Percentiles rank a stretch among this genome's conserved stretches.
Evolutionary conservation across 2,113 vertebrate genomes (phyloP).

Genomic region (Cygnus atratus): DNA sequence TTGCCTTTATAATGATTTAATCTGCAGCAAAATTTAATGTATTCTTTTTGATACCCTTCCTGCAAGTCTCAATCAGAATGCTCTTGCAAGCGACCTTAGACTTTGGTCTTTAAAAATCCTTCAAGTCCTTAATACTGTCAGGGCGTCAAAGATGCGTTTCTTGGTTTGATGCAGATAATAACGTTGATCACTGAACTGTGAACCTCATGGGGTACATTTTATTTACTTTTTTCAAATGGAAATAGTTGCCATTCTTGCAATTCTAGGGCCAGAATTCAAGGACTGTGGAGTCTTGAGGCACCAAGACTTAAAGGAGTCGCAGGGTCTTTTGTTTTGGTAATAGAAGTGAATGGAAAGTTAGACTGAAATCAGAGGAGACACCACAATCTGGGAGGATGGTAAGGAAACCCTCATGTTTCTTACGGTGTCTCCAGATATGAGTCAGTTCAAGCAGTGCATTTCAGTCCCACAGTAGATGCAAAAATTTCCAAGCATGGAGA

Average conservation of each 20-base stretch:
- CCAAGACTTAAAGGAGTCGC: background rate
- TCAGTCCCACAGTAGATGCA: background rate
- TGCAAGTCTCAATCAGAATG: background rate
- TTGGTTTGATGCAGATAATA: background rate
- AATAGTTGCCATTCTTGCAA: background rate
- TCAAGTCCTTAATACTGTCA: background rate
- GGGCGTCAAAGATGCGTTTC: background rate
- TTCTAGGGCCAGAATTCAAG: background rate
- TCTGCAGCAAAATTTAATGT: conserved; percentile 33
- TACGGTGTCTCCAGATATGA: background rate
- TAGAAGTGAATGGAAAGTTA: background rate
- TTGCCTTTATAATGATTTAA: conserved; percentile 42
- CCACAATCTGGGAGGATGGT: background rate
- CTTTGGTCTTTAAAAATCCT: conserved; percentile 5
- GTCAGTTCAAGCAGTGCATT: background rate
- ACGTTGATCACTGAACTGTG: background rate
- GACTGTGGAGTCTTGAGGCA: background rate
- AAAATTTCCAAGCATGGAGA: background rate
- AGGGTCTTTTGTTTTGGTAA: background rate
- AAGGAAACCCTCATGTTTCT: background rate
- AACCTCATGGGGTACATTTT: background rate
- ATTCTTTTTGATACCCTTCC: conserved; percentile 48
- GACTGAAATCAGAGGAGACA: background rate
- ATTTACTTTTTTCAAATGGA: background rate
- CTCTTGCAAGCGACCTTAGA: conserved; percentile 11